phyloP scores from a whole-genome alignment of 2,888 invertebrate genomes.

The Linnaemya vulpina region DNA sequence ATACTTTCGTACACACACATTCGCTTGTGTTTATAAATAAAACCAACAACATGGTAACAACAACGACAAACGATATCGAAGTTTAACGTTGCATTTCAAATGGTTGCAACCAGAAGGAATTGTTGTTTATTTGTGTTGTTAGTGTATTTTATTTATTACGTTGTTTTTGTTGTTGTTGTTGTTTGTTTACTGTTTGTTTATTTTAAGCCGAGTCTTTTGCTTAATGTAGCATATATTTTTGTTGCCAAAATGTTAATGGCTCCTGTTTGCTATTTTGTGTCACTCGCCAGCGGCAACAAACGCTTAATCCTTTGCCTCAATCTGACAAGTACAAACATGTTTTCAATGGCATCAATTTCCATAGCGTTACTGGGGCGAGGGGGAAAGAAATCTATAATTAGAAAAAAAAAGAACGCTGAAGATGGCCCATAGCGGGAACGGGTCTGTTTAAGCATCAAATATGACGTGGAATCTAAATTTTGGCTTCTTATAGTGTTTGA shows the following conservation, averaged over 20 bases:
- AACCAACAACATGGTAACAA: not conserved
- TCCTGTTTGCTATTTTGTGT: slow-evolving; percentile 38
- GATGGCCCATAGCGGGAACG: too few species aligned
- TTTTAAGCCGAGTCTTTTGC: slow-evolving; percentile 27
- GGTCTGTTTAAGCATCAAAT: too few species aligned
- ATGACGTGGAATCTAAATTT: too few species aligned
- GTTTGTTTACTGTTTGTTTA: slow-evolving; percentile 26
- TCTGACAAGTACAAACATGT: not conserved
- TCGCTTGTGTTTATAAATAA: not conserved
- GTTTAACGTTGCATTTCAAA: slow-evolving; percentile 57
- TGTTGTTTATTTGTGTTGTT: slow-evolving; percentile 33
- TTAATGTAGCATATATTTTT: slow-evolving; percentile 42
- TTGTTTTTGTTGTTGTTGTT: slow-evolving; percentile 39
- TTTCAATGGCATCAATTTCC: not conserved
- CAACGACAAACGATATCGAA: slow-evolving; percentile 1
- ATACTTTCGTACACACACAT: not conserved
- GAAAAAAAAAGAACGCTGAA: too few species aligned
- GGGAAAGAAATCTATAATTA: too few species aligned
- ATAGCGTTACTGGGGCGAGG: too few species aligned
- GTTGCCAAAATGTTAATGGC: slow-evolving; percentile 46
- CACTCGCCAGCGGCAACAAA: slow-evolving; percentile 13
- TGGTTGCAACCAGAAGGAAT: slow-evolving; percentile 37
- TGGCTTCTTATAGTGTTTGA: too few species aligned
- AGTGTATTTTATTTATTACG: slow-evolving; percentile 9
- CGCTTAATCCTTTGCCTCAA: not conserved